phyloP scores from a whole-genome alignment of 2,797 vertebrate species.

The Pseudotriccus pelzelni region DNA sequence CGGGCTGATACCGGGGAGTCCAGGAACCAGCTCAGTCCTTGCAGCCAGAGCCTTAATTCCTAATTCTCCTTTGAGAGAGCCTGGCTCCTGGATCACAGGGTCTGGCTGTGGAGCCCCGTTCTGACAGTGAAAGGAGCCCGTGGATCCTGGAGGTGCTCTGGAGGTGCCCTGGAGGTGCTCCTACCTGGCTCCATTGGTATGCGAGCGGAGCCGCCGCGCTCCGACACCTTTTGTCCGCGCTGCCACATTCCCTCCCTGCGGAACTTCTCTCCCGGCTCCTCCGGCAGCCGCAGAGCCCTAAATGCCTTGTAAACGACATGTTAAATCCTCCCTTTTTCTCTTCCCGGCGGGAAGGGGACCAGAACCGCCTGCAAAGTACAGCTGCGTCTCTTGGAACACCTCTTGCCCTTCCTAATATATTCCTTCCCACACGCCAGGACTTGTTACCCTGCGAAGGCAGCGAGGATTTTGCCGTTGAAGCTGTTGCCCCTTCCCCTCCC shows the following conservation, averaged over 20 bases:
- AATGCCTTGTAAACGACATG: background rate
- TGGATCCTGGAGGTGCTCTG: background rate
- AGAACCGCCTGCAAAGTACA: background rate
- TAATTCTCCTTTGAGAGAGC: background rate
- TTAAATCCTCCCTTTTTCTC: background rate
- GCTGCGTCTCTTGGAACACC: background rate
- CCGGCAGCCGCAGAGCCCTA: background rate
- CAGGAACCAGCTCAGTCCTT: background rate
- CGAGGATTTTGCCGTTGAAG: background rate
- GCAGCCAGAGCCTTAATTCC: background rate
- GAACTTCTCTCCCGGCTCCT: background rate
- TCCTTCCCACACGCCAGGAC: background rate
- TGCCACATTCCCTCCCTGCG: background rate
- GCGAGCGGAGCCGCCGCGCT: fast-evolving
- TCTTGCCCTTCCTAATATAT: background rate
- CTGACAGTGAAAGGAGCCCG: background rate
- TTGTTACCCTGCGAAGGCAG: background rate
- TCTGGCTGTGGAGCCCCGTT: background rate
- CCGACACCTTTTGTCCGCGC: background rate
- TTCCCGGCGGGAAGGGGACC: background rate
- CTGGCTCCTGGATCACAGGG: background rate
- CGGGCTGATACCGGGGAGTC: background rate
- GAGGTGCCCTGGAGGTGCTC: background rate
- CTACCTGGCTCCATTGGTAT: background rate
- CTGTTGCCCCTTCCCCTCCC: constrained; percentile 6